Evolutionary conservation across 1,140 invertebrate species (phyloP).

Genomic region (Magallana gigas): DNA sequence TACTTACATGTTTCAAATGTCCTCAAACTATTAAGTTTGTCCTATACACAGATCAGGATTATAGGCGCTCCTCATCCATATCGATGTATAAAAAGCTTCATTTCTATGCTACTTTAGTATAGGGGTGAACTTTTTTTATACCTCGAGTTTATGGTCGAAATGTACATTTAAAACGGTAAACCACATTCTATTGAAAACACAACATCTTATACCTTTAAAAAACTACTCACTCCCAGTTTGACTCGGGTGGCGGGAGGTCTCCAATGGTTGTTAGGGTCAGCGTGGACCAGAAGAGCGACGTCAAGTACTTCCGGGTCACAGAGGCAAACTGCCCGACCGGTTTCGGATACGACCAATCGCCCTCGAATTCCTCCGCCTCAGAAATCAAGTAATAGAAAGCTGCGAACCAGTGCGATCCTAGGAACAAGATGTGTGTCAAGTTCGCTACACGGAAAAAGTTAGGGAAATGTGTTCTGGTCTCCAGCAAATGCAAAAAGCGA

Average conservation of each 20-base stretch:
- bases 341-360: constrained; percentile 94
- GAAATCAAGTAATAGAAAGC: constrained; percentile 97
- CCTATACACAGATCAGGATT: too few species aligned
- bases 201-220: background rate
- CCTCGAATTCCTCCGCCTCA: constrained; percentile 93
- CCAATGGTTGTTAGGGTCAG: constrained; percentile 96
- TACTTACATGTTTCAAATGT: too few species aligned
- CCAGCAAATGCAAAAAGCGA: constrained; percentile 96
- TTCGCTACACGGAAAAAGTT: constrained; percentile 98
- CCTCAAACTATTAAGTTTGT: too few species aligned
- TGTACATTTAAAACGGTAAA: too few species aligned
- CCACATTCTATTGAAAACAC: too few species aligned
- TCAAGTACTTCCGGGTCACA: constrained; percentile 93
- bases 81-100: too few species aligned
- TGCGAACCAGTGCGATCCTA: constrained; percentile 97
- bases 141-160: too few species aligned
- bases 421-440: constrained; percentile 95
- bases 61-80: too few species aligned
- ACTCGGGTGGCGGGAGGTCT: constrained; percentile 95
- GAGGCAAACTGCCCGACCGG: constrained; percentile 87
- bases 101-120: too few species aligned
- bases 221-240: constrained; percentile 95
- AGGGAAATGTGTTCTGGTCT: constrained; percentile 95
- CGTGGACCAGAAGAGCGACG: constrained; percentile 97
- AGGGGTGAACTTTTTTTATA: too few species aligned